Evolutionary conservation across 2,113 vertebrate species (phyloP), one percentile per base, ranked within the genome.

Genomic region (Seriola rivoliana): DNA sequence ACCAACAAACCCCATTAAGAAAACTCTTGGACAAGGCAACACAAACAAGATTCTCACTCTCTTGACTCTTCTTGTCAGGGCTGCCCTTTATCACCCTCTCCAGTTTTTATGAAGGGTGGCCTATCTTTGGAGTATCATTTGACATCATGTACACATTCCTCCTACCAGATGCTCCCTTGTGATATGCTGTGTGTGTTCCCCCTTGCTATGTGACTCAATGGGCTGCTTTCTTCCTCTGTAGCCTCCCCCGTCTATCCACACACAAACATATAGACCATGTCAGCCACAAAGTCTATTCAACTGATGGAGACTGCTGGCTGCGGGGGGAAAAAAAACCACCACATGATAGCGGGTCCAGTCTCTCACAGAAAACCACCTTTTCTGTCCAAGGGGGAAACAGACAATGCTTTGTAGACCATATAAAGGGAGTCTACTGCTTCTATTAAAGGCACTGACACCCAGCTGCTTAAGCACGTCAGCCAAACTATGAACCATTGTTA

Each of bases 401-500:
- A 95, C 93, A 95, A 94, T 95, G 93, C 94, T 93, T 95, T 95
- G 95, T 95, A 89, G 87, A 73, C 74, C 54, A 78, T 92, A 88
- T 85, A 89, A 91, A 91, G 92, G 93, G 94, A 93, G 92, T 91
- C 91, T 92, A 88, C 89, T 91, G 89, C 69, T 88, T 89, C 90
- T 91, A 93, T 95, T 94, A 93, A 95, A 91, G 88, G 84, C 88
- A 92, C 85, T 95, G 93, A 95, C 90, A 84, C 92, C 95, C 95
- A 95, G 95, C 95, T 95, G 95, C 94, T 95, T 94, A 91, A 93
- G 92, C 93, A 87, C 89, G 93, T 95, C 92, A 77, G 83, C 93
- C 91, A 94, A 92, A 95, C 95, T 93, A 93, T 93, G 87, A 88
- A 71, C 87, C 93, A 95, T 96, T 96, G 95, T 96, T 93, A 88